phyloP scores from a whole-genome alignment of 1,140 invertebrate species.

The Akabosia matsudoensis region DNA sequence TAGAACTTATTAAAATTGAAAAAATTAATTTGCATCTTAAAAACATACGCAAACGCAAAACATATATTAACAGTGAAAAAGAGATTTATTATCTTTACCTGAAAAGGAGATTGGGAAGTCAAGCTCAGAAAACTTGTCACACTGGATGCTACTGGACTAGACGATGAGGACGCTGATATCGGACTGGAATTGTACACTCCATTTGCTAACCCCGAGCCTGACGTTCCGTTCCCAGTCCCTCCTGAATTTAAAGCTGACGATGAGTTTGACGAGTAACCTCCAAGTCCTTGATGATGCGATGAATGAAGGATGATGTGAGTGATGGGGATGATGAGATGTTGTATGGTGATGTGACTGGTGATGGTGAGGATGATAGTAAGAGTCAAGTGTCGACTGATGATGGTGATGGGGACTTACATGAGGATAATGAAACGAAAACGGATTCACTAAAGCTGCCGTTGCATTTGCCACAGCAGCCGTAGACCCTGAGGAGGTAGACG shows the following conservation, averaged over 20 bases:
- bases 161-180: neutral
- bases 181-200: conserved; percentile 12
- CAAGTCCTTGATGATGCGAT: neutral
- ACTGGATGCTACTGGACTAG: neutral
- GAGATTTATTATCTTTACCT: neutral
- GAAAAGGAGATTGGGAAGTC: conserved; percentile 14
- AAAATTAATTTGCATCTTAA: too few species aligned
- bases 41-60: too few species aligned
- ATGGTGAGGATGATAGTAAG: conserved; percentile 19
- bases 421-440: conserved; percentile 12
- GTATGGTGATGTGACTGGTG: neutral
- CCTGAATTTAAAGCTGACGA: neutral
- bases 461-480: neutral
- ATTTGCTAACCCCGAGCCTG: neutral
- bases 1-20: too few species aligned
- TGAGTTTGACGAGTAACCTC: neutral
- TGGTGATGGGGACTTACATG: conserved; percentile 1
- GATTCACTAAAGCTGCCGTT: conserved; percentile 3
- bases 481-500: neutral
- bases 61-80: too few species aligned
- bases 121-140: conserved; percentile 16
- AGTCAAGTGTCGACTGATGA: neutral
- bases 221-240: neutral
- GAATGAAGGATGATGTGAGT: neutral
- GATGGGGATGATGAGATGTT: neutral